Base-by-base conservation (phyloP, 2,888 invertebrate genomes). In the Ornithoptera priamus region DNA sequence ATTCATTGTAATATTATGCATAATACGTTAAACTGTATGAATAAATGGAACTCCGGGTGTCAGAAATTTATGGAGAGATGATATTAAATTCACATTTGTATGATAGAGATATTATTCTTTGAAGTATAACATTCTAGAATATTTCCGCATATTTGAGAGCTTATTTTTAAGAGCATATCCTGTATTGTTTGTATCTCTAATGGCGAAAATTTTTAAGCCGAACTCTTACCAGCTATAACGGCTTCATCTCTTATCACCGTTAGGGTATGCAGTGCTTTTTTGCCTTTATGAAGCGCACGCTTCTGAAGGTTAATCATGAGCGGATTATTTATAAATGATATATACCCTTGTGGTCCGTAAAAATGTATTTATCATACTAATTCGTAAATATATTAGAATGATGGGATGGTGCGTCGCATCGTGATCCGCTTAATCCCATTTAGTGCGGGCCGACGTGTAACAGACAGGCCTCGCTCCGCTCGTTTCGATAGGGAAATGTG, bases 401-500 rank as follows among this genome's bases (percentile, higher is more conserved):
- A 39, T 39, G 10, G 69, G 60, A 57, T 57, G 30, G 53, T 46
- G 64, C 61, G 65, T 56, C 60, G 39, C 56, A 42, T 36, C 65
- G 24, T 57, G 69, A 65, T 64, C 69, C 69, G 60, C 53, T 30
- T 69, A 67, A 71, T 65, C 46, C 68, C 63, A 65, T 68, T 68
- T 65, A 61, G 69, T 42, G 69, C 57, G 56, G 69, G 68, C 39
- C 68, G 60, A 70, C 71, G 71, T 71, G 62, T 62, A 66, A 66
- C 68, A 66, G 71, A 65, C 69, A 72, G 65, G 50, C 62, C 59
- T 67, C 67, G 63, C 62, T 69, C 53, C 56, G 65, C 60, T 59
- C 63, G 65, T 72, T 71, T 68, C 67, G 69, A 72, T 71, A 72
- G 69, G 70, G 65, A 73, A 72, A 73, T 73, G 72, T 73, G 72